Conservation (phyloP, 2,888 invertebrate species). For the Lycophotia porphyrea region DNA sequence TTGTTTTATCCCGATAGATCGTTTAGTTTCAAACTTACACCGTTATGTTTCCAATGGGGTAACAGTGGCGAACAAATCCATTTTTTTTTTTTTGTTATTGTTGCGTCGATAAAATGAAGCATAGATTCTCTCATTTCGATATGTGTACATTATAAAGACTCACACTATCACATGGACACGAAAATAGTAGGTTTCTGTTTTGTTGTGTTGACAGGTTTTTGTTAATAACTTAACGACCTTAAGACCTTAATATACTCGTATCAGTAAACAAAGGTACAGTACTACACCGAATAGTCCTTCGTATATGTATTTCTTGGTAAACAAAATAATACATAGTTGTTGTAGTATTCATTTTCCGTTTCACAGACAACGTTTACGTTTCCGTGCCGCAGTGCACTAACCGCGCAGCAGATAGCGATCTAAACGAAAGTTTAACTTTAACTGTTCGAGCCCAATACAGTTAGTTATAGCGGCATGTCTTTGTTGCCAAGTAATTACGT, state of each 20-base stretch:
- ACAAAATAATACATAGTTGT: slow-evolving; percentile 1
- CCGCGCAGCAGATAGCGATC: slow-evolving; percentile 59
- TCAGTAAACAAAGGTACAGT: neutral
- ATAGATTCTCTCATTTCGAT: too few relatives aligned
- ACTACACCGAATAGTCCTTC: neutral
- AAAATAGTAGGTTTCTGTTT: neutral
- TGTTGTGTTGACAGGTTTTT: neutral
- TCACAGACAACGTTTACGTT: slow-evolving; percentile 14
- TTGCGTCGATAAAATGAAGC: too few relatives aligned
- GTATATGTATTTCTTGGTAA: neutral
- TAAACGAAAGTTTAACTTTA: slow-evolving; percentile 65
- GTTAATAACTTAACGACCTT: neutral
- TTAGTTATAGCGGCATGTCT: slow-evolving; percentile 57
- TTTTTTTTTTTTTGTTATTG: too few relatives aligned
- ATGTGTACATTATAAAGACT: too few relatives aligned
- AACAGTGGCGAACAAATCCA: too few relatives aligned
- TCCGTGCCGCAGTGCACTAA: slow-evolving; percentile 60
- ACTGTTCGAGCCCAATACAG: slow-evolving; percentile 48
- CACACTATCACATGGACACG: too few relatives aligned
- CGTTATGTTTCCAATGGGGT: too few relatives aligned
- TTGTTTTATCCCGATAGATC: too few relatives aligned
- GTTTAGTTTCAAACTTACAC: too few relatives aligned
- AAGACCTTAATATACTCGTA: neutral
- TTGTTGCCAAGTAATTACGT: slow-evolving; percentile 63
- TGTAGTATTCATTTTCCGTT: neutral